Conservation (phyloP, 2,113 vertebrate species). For the Corynorhinus townsendii region DNA sequence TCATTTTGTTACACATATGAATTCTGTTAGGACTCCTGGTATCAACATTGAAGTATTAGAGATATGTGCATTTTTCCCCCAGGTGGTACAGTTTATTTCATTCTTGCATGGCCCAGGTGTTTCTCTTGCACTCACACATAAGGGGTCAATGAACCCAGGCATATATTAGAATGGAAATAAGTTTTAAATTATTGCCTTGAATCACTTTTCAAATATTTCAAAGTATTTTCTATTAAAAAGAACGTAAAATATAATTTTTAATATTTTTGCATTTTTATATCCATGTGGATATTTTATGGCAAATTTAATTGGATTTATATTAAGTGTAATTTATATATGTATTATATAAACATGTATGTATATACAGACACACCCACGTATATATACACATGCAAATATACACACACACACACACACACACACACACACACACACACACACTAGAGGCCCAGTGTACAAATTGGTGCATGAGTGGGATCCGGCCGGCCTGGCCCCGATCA, state of each 20-base stretch:
- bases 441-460: too few relatives aligned
- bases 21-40: conserved; percentile 44
- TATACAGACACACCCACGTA: not conserved
- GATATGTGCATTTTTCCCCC: not conserved
- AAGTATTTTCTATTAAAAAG: conserved; percentile 61
- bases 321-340: not conserved
- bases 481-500: too few relatives aligned
- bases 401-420: too few relatives aligned
- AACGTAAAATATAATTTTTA: conserved; percentile 58
- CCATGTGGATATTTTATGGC: conserved; percentile 48
- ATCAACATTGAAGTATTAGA: conserved; percentile 20
- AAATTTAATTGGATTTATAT: conserved; percentile 51
- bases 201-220: conserved; percentile 62
- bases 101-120: conserved; percentile 46
- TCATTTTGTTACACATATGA: conserved; percentile 56
- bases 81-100: conserved; percentile 56
- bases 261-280: conserved; percentile 42
- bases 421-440: too few relatives aligned
- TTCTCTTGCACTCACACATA: conserved; percentile 42
- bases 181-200: conserved; percentile 67
- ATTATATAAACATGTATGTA: not conserved
- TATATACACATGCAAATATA: too few relatives aligned
- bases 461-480: too few relatives aligned
- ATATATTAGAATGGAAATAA: conserved; percentile 43
- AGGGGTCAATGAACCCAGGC: conserved; percentile 43